Conservation (phyloP, 2,888 invertebrate species). For the Catocala fraxini region DNA sequence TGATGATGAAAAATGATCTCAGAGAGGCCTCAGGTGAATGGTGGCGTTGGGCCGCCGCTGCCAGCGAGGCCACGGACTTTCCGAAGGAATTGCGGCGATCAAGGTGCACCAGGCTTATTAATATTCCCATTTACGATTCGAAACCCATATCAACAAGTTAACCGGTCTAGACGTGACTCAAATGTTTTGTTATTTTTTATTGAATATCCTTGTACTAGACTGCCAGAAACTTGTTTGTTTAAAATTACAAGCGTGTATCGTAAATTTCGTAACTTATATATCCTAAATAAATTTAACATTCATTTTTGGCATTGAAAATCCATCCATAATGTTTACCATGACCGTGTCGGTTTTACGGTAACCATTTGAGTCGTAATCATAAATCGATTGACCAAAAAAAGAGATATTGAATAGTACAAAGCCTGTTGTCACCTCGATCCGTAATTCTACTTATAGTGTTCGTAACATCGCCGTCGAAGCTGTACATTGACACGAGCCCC, state of each 20-base stretch:
- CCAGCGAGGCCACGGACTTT: conserved; percentile 83
- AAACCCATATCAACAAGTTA: conserved; percentile 42
- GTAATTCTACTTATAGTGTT: conserved; percentile 76
- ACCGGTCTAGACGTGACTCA: conserved; percentile 48
- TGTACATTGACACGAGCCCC: conserved; percentile 82
- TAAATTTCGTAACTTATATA: conserved; percentile 23
- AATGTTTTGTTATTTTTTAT: conserved; percentile 30
- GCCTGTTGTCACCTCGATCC: conserved; percentile 61
- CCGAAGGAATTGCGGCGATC: conserved; percentile 88
- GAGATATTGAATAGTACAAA: conserved; percentile 11
- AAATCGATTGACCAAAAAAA: conserved; percentile 20
- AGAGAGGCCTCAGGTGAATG: conserved; percentile 78
- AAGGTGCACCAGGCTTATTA: conserved; percentile 76
- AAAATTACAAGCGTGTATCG: conserved; percentile 24
- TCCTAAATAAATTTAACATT: conserved; percentile 24
- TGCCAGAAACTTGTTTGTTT: conserved; percentile 32
- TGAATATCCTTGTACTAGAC: conserved; percentile 35
- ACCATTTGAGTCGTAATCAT: conserved; percentile 34
- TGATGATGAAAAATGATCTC: conserved; percentile 83
- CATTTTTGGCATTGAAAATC: conserved; percentile 36
- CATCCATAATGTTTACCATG: conserved; percentile 24
- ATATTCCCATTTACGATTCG: conserved; percentile 48
- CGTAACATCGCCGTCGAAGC: conserved; percentile 86
- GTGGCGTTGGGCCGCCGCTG: conserved; percentile 76
- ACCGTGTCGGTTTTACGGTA: conserved; percentile 31